These are phyloP conservation scores for Drosophila sechellia DNA, from an alignment of 1,140 invertebrate species.

Conservation along the genomic window DNA sequence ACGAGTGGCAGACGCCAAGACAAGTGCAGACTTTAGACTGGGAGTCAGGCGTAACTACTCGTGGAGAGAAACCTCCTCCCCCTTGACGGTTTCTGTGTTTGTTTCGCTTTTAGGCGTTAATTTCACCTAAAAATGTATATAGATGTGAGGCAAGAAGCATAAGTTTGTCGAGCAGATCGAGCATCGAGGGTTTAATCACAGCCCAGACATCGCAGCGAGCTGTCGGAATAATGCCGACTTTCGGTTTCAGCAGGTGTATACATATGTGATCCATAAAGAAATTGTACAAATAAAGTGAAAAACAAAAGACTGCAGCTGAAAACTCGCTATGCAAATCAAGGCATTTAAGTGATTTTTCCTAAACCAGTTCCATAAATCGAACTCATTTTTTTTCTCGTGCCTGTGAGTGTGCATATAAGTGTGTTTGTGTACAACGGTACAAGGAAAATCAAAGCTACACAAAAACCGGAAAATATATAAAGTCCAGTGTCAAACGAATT, in stretches of 20 bases:
- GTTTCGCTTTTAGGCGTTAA: slow-evolving; percentile 56
- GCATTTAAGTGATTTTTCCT: slow-evolving; percentile 61
- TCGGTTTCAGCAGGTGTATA: slow-evolving; percentile 25
- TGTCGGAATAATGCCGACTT: slow-evolving; percentile 21
- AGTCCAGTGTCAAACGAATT: slow-evolving; percentile 57
- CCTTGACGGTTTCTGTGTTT: slow-evolving; percentile 26
- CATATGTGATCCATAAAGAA: slow-evolving; percentile 8
- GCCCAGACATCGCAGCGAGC: slow-evolving; percentile 21
- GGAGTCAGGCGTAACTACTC: slow-evolving; percentile 69
- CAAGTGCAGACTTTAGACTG: slow-evolving; percentile 27
- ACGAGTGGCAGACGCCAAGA: slow-evolving; percentile 17
- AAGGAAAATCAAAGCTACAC: slow-evolving; percentile 56
- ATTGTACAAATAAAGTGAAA: background rate
- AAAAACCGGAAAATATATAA: slow-evolving; percentile 45
- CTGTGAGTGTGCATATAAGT: background rate
- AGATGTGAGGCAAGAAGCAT: slow-evolving; percentile 14
- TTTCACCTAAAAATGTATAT: slow-evolving; percentile 60
- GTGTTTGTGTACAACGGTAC: slow-evolving; percentile 62
- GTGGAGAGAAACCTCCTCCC: slow-evolving; percentile 48
- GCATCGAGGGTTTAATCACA: slow-evolving; percentile 32
- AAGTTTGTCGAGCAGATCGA: slow-evolving; percentile 59
- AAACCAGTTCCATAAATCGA: slow-evolving; percentile 53
- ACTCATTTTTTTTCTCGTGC: slow-evolving; percentile 5
- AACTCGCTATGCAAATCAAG: slow-evolving; percentile 53
- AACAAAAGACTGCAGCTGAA: slow-evolving; percentile 1